Evolutionary conservation across 2,797 vertebrate genomes (phyloP), one percentile per base, ranked within the genome.

Genomic region (Parauchenoglanis punctatus): DNA sequence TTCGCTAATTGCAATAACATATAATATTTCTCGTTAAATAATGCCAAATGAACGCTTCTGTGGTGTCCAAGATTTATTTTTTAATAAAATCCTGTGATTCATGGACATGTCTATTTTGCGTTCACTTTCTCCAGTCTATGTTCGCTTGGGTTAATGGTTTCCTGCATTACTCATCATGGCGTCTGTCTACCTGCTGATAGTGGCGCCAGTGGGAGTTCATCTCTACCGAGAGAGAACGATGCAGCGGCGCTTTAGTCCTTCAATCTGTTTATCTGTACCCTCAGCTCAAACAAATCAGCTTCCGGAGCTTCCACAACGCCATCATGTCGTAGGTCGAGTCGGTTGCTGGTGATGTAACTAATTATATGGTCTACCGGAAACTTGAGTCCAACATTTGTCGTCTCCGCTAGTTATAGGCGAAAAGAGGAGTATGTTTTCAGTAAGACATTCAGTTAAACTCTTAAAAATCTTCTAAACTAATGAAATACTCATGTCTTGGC

Each of bases 1-100:
- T 90, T 89, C 31, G 49, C 90, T 95, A 94, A 95, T 93, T 95
- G 90, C 90, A 90, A 91, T 92, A 49, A 15, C 20, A 2, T 28
- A 18, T 28, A 56, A 6, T 31, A 56, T 77, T 77, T 77, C 90
- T 91, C 81, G 89, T 90, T 91, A 91, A 65, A 54, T 90, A 90
- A 77, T 81, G 73, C 86, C 2, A 86, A 40, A 40, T 40, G 40
- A 40, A 40, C 3, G 40, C 25, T 58, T 25, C 78, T 25, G 77
- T 59, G 56, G 56, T 20, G 31, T 35, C 8, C 31, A 25, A 13
- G 17, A 10, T 78, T 56, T 31, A 78, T 78, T 56, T 20, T 18
- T n/a, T 56, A 3, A 23, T 44, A 72, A 72, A 7, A 23, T 72
- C n/a, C 72, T 23, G 1, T 25, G 44, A 1, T 49, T 73, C 40